Conservation (phyloP, 2,888 invertebrate species). For the Dasysyrphus tricinctus region DNA sequence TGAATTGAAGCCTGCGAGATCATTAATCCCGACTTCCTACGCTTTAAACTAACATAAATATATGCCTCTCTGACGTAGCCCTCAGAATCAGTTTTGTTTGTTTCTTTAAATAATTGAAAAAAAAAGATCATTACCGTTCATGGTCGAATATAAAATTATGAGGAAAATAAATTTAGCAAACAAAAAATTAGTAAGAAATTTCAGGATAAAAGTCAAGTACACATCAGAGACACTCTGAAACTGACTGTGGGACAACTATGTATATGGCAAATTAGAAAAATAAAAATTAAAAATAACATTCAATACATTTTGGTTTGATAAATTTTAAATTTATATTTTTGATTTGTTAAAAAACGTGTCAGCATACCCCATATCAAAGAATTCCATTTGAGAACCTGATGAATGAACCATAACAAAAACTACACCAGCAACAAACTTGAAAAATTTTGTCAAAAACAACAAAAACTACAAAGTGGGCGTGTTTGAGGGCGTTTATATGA, state of each 20-base stretch:
- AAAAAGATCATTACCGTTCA: slow-evolving; percentile 9
- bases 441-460: too few relatives aligned
- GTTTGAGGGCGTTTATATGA: too few relatives aligned
- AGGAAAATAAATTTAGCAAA: slow-evolving; percentile 16
- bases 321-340: too few relatives aligned
- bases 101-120: not conserved
- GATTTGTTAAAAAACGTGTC: too few relatives aligned
- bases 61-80: not conserved
- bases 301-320: not conserved
- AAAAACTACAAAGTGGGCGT: too few relatives aligned
- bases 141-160: not conserved
- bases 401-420: too few relatives aligned
- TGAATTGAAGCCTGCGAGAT: slow-evolving; percentile 35
- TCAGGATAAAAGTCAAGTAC: slow-evolving; percentile 9
- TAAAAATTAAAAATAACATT: not conserved
- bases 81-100: not conserved
- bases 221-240: not conserved
- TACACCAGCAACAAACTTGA: too few relatives aligned
- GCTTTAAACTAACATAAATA: not conserved
- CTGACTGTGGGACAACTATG: not conserved
- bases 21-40: slow-evolving; percentile 59
- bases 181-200: not conserved
- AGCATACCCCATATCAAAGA: too few relatives aligned
- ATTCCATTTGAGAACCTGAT: too few relatives aligned
- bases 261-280: not conserved